A percentile compares a stretch with the other conserved stretches of the same genome.
Evolutionary conservation across 1,140 invertebrate genomes (phyloP).

Genomic region (Tetranychus urticae): DNA sequence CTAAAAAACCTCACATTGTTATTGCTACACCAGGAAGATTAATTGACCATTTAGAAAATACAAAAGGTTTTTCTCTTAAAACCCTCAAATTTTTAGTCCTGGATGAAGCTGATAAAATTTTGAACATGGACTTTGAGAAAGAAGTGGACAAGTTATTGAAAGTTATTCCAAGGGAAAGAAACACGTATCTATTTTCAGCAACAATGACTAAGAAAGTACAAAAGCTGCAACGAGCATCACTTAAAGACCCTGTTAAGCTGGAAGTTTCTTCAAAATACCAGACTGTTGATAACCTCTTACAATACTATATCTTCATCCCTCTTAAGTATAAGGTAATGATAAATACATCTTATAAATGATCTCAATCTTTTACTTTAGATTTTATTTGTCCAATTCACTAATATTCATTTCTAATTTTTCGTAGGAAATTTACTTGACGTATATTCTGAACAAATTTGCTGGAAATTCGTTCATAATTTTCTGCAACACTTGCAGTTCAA

Average conservation of each 20-base stretch:
- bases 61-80: constrained; percentile 73
- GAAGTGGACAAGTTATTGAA: constrained; percentile 88
- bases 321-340: constrained; percentile 63
- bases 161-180: constrained; percentile 61
- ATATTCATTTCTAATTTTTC: neutral
- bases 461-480: constrained; percentile 96
- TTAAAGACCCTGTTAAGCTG: constrained; percentile 68
- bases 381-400: neutral
- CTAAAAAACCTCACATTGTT: constrained; percentile 84
- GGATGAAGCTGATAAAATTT: constrained; percentile 84
- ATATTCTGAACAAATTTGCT: constrained; percentile 80
- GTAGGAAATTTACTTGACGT: constrained; percentile 82
- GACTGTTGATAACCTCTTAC: constrained; percentile 84
- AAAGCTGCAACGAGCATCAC: constrained; percentile 79
- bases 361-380: neutral
- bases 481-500: constrained; percentile 76
- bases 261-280: constrained; percentile 93
- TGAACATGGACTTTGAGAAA: constrained; percentile 88
- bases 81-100: constrained; percentile 72
- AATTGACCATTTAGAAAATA: constrained; percentile 74
- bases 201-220: constrained; percentile 90
- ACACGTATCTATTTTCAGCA: constrained; percentile 77
- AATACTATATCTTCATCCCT: constrained; percentile 88
- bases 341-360: neutral
- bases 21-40: constrained; percentile 74